Base-by-base conservation (phyloP, 2,888 invertebrate genomes). In the Ophion slaviceki region DNA sequence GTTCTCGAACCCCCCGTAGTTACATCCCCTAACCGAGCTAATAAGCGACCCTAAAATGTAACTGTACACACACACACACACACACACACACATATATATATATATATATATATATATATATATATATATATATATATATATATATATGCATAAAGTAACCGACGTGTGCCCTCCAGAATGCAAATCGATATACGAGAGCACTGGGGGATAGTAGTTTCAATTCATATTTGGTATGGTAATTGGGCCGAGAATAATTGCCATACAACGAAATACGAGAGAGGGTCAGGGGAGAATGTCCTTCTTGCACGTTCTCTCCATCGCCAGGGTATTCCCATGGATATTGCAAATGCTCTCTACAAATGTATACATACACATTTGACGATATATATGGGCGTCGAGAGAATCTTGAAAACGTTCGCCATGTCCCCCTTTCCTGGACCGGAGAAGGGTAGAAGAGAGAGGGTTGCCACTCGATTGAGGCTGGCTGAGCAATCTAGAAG, bases 171-270 rank as follows among this genome's bases (percentile, higher is more conserved):
- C 67, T 66, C 10, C 53, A 82, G 62, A 82, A 74, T 83, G 84
- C 83, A 76, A 80, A 66, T 72, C 82, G 80, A 86, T 84, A 80
- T 62, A 66, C 72, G 64, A 40, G 62, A 36, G 78, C 47, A 45
- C 32, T n/a, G 82, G 68, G 72, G 71, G 88, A 84, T 78, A 79
- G 82, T 82, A 88, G 92, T 92, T 92, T 91, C 91, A 92, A 93
- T 93, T 92, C 91, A 91, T 93, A 92, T 92, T 92, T 91, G 91
- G 91, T 90, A 93, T 92, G 92, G 92, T 93, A 93, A 93, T 93
- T 93, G 93, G 91, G 89, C 88, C 82, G 87, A 87, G 90, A 91
- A 92, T 92, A 92, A 93, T 92, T 91, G 91, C 88, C 90, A 89
- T 89, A 86, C 86, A 82, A 81, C 86, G 86, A 86, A 87, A 88